phyloP scores from a whole-genome alignment of 2,113 vertebrate species.

The Raja brachyura region DNA sequence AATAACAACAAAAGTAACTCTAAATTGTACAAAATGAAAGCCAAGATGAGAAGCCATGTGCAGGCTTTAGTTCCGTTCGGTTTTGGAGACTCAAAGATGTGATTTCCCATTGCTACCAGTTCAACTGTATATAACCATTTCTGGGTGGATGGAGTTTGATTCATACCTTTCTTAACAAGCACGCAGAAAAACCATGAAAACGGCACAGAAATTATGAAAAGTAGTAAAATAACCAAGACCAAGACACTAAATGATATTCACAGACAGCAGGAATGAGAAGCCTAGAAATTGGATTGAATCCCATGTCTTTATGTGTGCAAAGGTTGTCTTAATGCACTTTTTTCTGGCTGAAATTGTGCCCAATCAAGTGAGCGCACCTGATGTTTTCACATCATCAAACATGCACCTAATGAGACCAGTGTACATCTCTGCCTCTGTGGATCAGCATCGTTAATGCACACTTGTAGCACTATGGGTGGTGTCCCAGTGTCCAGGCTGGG shows the following conservation, averaged over 20 bases:
- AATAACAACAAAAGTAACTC: not conserved
- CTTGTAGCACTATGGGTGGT: too few relatives aligned
- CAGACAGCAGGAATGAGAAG: not conserved
- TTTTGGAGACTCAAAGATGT: not conserved
- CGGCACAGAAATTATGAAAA: not conserved
- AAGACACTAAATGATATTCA: not conserved
- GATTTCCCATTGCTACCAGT: not conserved
- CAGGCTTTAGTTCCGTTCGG: not conserved
- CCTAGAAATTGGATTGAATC: too few relatives aligned
- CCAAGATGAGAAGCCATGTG: too few relatives aligned
- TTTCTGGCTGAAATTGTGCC: too few relatives aligned
- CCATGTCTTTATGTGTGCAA: too few relatives aligned
- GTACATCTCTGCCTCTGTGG: too few relatives aligned
- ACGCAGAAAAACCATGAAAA: not conserved
- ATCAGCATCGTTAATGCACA: too few relatives aligned
- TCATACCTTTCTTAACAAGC: not conserved
- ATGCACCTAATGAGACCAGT: too few relatives aligned
- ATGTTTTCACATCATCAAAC: too few relatives aligned
- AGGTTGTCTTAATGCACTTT: too few relatives aligned
- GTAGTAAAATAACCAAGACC: not conserved
- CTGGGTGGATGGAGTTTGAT: not conserved
- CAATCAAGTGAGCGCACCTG: too few relatives aligned
- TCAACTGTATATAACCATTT: not conserved
- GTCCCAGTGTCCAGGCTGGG: too few relatives aligned
- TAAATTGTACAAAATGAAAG: not conserved